These are phyloP conservation scores for Aurelia aurita complex sp. Pacific DNA, from an alignment of 30 jellyfish, hydroid and myxozoan genomes.

Conservation along the genomic window DNA sequence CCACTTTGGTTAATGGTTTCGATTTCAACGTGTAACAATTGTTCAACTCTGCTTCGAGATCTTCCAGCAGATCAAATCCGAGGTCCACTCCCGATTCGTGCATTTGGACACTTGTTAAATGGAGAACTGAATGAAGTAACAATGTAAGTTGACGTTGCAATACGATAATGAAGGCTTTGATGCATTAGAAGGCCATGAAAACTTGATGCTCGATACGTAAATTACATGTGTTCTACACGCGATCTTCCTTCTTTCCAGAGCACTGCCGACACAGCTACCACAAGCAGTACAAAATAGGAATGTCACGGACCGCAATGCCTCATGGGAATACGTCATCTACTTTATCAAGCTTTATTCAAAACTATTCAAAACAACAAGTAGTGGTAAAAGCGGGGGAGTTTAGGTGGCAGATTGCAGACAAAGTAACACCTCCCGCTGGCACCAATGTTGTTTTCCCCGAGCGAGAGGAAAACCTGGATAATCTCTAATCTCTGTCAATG, in stretches of 20 bases:
- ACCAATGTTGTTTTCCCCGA: too few relatives aligned
- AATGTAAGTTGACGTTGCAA: background rate
- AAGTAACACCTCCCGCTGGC: too few relatives aligned
- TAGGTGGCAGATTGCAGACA: too few relatives aligned
- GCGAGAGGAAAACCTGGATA: too few relatives aligned
- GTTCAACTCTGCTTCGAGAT: constrained; percentile 54
- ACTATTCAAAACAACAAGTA: too few relatives aligned
- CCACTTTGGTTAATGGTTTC: constrained; percentile 52
- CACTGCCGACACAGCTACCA: too few relatives aligned
- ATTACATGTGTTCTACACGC: constrained; percentile 33
- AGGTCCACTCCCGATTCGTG: constrained; percentile 89
- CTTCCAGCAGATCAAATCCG: constrained; percentile 74
- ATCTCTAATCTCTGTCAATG: too few relatives aligned
- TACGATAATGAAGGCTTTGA: background rate
- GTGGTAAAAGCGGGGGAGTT: too few relatives aligned
- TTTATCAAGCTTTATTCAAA: background rate
- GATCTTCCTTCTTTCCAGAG: background rate
- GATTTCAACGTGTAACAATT: constrained; percentile 70
- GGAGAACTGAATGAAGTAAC: constrained; percentile 1
- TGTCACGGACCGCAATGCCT: too few relatives aligned
- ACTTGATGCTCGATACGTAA: background rate
- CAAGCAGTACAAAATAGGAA: too few relatives aligned
- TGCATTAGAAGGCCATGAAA: constrained; percentile 18
- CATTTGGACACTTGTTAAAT: constrained; percentile 66
- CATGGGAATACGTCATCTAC: constrained; percentile 68